These are phyloP conservation scores for Trachelus stipa DNA, from an alignment of 2,888 invertebrate genomes.

Conservation along the genomic window DNA sequence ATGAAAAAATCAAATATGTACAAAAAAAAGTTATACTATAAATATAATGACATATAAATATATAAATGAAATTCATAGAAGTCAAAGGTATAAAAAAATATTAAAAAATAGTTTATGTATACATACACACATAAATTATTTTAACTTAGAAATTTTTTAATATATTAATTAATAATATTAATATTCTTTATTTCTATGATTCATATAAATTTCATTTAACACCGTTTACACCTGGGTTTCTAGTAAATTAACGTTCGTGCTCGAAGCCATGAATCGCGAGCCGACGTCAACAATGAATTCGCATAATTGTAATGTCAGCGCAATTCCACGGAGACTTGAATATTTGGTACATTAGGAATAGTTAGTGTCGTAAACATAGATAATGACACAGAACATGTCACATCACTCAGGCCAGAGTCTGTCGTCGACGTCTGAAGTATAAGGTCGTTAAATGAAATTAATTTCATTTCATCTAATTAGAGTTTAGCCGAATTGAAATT, in stretches of 20 bases:
- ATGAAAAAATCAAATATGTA: too few species aligned
- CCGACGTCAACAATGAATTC: not conserved
- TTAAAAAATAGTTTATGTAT: too few species aligned
- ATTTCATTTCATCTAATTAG: not conserved
- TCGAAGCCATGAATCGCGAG: not conserved
- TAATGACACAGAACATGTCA: not conserved
- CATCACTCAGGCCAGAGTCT: not conserved
- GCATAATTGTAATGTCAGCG: not conserved
- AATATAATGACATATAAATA: too few species aligned
- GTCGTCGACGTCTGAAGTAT: not conserved
- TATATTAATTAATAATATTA: too few species aligned
- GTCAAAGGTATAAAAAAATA: too few species aligned
- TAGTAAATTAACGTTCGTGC: not conserved
- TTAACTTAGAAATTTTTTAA: too few species aligned
- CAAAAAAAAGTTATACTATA: too few species aligned
- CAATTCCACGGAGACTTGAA: not conserved
- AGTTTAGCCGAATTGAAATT: slow-evolving; percentile 16
- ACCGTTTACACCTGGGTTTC: too few species aligned
- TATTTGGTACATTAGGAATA: not conserved
- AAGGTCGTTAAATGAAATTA: slow-evolving; percentile 2
- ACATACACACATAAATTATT: too few species aligned
- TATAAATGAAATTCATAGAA: too few species aligned
- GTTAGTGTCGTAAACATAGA: not conserved
- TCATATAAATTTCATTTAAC: too few species aligned
- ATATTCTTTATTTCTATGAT: too few species aligned